Evolutionary conservation across 1,140 invertebrate species (phyloP), one percentile per base, ranked within the genome.

Genomic region (Zaprionus capensis): DNA sequence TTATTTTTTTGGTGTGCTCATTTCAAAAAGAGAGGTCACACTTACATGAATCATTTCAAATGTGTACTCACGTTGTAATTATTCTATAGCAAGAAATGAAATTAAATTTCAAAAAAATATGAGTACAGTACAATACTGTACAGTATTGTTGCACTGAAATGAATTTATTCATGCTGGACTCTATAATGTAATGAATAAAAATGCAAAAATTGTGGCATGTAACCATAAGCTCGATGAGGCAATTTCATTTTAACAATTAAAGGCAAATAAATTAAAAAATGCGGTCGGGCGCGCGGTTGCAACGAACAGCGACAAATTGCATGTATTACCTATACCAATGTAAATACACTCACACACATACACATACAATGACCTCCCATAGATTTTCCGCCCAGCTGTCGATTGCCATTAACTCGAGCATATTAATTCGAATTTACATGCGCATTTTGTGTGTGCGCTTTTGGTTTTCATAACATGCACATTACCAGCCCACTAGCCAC

Each of bases 171-270:
- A 34, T 34, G 31, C 31, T 11, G 31, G 31, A 11, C 31, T 11
- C 76, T 63, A n/a, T 69, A 82, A 82, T 76, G 56, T 63, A 63
- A 26, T 68, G 28, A 68, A 20, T 41, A n/a, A 44, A 57, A 64
- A 36, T 22, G 2, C 20, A 22, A 24, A 51, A 82, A 63, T 66
- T 76, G 56, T 49, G 51, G 44, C 49, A 38, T 73, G 67, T 68
- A 69, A 75, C 78, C 74, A 81, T 70, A 72, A 77, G 72, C 73
- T 80, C 65, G 44, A 64, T 68, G 31, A 53, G 49, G 61, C 68
- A 75, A 86, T 86, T 83, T 67, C 58, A 84, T 76, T 90, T 90
- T 78, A 90, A 84, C 82, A 90, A 90, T 90, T 90, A 85, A 90
- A 82, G 80, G 71, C 56, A 82, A 83, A 88, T 88, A 81, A 88